phyloP scores from a whole-genome alignment of 2,797 vertebrate species.

The Xenops minutus region DNA sequence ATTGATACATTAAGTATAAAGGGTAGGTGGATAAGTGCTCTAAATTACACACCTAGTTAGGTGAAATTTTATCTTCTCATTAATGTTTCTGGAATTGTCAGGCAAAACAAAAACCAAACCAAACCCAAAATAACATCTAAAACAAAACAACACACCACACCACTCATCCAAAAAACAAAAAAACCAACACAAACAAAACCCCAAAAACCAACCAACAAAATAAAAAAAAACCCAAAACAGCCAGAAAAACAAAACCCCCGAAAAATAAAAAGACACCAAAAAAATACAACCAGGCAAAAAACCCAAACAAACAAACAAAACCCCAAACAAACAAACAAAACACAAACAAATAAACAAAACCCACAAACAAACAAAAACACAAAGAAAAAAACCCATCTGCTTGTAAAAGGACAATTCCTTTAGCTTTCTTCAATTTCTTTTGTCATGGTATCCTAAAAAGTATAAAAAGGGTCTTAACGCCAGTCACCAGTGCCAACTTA shows the following conservation, averaged over 20 bases:
- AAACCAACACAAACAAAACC: too few species aligned
- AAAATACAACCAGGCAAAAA: too few species aligned
- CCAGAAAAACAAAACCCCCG: too few species aligned
- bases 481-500: not conserved
- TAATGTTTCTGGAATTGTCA: not conserved
- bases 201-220: too few species aligned
- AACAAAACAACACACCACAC: not conserved
- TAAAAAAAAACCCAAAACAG: too few species aligned
- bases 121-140: not conserved
- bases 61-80: not conserved
- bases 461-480: not conserved
- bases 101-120: not conserved
- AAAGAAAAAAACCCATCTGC: not conserved
- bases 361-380: not conserved
- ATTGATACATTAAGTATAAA: not conserved
- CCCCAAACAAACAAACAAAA: too few species aligned
- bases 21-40: not conserved
- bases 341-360: too few species aligned
- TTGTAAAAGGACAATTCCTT: not conserved
- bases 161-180: not conserved
- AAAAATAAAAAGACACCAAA: too few species aligned
- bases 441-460: not conserved
- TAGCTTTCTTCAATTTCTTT: not conserved
- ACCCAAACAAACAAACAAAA: too few species aligned
- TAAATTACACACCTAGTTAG: not conserved